Evolutionary conservation across 2,113 vertebrate genomes (phyloP).

Genomic region (Varanus komodoensis): DNA sequence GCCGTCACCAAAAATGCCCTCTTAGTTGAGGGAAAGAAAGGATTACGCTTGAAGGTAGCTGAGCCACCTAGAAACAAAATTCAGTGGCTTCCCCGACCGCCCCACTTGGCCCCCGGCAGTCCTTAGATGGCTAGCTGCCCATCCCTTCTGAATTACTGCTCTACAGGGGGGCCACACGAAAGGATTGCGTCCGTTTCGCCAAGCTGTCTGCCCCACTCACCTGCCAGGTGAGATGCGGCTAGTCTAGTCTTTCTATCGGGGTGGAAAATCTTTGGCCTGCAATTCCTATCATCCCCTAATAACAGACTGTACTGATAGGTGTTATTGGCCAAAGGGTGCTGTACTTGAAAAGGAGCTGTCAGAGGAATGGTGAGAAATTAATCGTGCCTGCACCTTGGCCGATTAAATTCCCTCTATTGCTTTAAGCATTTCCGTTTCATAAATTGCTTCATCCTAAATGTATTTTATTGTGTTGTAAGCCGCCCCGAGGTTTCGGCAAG

Average conservation of each 20-base stretch:
- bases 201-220: neutral
- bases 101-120: neutral
- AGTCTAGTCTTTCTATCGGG: neutral
- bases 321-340: too few species aligned
- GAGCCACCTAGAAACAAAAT: conserved; percentile 38
- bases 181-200: neutral
- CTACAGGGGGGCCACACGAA: neutral
- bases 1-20: conserved; percentile 34
- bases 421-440: too few species aligned
- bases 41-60: conserved; percentile 41
- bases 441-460: too few species aligned
- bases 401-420: too few species aligned
- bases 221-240: neutral
- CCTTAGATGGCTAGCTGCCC: neutral
- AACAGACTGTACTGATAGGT: too few species aligned
- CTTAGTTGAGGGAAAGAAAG: conserved; percentile 19
- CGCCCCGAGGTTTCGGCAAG: too few species aligned
- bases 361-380: too few species aligned
- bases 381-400: too few species aligned
- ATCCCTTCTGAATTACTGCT: rapidly evolving
- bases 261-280: too few species aligned
- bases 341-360: too few species aligned
- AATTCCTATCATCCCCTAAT: too few species aligned
- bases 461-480: too few species aligned
- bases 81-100: neutral